Conservation (phyloP, 2,113 vertebrate genomes). For the Bos indicus region DNA sequence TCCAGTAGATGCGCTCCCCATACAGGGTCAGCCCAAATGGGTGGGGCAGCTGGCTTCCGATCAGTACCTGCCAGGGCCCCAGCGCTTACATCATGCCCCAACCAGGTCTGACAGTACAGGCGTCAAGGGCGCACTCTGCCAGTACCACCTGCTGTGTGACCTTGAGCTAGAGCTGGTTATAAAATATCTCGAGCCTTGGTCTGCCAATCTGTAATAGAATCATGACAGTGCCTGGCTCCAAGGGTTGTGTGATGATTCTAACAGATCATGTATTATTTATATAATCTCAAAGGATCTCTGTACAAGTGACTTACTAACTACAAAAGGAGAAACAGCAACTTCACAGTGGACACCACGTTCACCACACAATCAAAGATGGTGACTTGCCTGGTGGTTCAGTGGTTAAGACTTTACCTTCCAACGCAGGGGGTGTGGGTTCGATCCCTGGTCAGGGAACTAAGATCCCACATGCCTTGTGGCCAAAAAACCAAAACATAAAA, state of each 20-base stretch:
- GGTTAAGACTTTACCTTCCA: neutral
- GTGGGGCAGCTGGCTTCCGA: constrained; percentile 94
- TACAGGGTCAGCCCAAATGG: constrained; percentile 97
- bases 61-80: constrained; percentile 88
- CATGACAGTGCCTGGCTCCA: neutral
- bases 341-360: neutral
- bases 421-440: neutral
- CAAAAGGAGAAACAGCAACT: neutral
- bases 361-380: neutral
- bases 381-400: neutral
- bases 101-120: neutral
- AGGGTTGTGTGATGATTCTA: neutral
- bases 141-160: neutral
- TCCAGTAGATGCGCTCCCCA: constrained; percentile 96
- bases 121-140: neutral
- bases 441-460: neutral
- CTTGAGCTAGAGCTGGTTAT: neutral
- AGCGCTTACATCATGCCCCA: neutral
- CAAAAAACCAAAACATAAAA: neutral
- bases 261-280: neutral
- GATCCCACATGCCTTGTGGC: neutral
- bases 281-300: neutral
- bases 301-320: neutral
- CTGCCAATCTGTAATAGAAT: neutral
- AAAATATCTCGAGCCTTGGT: neutral